These are phyloP conservation scores for Odontomyia ornata DNA, from an alignment of 2,888 invertebrate species.

Conservation along the genomic window DNA sequence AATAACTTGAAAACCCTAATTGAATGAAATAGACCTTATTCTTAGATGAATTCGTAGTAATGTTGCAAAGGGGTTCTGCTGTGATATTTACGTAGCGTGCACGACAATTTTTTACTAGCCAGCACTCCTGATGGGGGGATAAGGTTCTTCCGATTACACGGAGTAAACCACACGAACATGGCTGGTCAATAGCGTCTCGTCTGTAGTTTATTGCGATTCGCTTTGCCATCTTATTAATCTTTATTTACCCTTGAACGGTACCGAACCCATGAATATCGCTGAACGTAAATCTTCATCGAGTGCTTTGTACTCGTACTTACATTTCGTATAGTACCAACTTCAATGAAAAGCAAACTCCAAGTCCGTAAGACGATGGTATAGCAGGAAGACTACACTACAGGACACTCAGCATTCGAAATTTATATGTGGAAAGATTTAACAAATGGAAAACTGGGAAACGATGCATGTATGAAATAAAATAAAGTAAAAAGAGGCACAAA, in stretches of 20 bases:
- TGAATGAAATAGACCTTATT: constrained; percentile 37
- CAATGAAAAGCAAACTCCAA: background rate
- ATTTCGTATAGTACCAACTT: background rate
- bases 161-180: background rate
- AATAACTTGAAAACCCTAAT: constrained; percentile 40
- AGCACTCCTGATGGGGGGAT: background rate
- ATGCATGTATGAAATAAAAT: no score
- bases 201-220: constrained; percentile 27
- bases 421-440: background rate
- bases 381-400: background rate
- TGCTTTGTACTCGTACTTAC: background rate
- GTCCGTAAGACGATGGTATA: background rate
- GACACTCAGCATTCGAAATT: background rate
- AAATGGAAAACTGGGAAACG: background rate
- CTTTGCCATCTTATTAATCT: constrained; percentile 29
- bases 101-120: constrained; percentile 9
- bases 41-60: constrained; percentile 4
- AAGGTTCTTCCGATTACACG: background rate
- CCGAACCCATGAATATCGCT: constrained; percentile 24
- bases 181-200: background rate
- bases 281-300: constrained; percentile 35
- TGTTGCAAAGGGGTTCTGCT: constrained; percentile 15
- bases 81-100: constrained; percentile 20
- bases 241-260: constrained; percentile 30
- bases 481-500: background rate